Conservation (phyloP, 2,888 invertebrate species). For the Dryococelus australis region DNA sequence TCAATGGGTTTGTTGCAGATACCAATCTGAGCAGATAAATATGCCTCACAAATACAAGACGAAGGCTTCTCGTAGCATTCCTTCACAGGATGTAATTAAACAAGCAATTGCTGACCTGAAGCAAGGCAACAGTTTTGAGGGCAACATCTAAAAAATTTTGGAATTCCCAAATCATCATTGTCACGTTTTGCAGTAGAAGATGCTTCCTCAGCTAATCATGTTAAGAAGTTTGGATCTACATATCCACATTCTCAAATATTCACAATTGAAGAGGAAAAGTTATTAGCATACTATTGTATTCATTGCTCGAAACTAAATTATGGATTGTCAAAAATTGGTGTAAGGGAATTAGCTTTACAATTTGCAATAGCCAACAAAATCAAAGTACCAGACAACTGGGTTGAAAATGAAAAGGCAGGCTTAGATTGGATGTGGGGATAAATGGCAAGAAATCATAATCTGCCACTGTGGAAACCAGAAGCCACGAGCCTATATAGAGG, state of each 20-base stretch:
- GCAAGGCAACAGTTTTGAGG: neutral
- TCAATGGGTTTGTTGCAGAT: neutral
- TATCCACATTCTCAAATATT: neutral
- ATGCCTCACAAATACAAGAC: neutral
- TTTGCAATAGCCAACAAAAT: constrained; percentile 19
- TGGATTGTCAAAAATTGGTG: neutral
- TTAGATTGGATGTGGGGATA: constrained; percentile 13
- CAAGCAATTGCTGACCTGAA: neutral
- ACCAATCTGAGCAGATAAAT: neutral
- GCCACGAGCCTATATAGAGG: neutral
- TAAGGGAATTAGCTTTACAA: neutral
- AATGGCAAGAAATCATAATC: neutral
- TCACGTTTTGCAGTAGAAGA: neutral
- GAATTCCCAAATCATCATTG: neutral
- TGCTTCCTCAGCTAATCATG: neutral
- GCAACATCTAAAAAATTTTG: constrained; percentile 9
- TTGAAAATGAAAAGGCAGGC: neutral
- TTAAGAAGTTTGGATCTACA: neutral
- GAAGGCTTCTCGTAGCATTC: neutral
- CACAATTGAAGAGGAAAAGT: neutral
- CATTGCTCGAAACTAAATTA: neutral
- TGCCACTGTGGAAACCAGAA: neutral
- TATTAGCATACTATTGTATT: neutral
- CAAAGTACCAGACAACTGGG: constrained; percentile 16
- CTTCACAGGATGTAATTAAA: neutral